Percentiles rank a stretch among this genome's conserved stretches.
Conservation (phyloP, 2,113 vertebrate genomes). For the Gymnogyps californianus region DNA sequence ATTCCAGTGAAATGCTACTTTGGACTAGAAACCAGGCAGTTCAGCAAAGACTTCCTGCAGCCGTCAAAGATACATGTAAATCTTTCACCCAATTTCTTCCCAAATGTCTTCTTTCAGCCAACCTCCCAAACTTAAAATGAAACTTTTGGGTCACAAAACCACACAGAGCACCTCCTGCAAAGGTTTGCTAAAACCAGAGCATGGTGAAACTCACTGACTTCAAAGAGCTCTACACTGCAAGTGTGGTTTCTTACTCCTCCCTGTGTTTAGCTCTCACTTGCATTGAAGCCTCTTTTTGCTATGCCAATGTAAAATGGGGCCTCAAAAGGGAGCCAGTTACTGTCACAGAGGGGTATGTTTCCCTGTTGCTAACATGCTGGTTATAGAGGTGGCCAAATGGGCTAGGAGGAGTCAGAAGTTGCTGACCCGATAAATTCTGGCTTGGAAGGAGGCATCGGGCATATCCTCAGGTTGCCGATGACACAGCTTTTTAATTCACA, state of each 20-base stretch:
- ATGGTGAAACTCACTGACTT: neutral
- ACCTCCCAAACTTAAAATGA: neutral
- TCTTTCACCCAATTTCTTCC: neutral
- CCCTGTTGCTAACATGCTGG: neutral
- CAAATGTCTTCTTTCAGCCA: neutral
- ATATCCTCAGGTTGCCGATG: neutral
- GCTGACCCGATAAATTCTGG: neutral
- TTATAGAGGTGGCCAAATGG: neutral
- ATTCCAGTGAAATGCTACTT: neutral
- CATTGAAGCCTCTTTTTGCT: neutral
- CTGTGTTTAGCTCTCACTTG: neutral
- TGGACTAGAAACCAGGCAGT: neutral
- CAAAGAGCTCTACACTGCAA: neutral
- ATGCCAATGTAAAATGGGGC: neutral
- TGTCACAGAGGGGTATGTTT: neutral
- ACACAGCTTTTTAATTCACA: neutral
- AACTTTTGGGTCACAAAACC: neutral
- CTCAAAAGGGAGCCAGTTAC: neutral
- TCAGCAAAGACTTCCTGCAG: neutral
- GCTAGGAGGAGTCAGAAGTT: neutral
- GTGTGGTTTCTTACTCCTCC: neutral
- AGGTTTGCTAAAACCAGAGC: neutral
- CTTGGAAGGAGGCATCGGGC: fast-evolving
- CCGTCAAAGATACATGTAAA: neutral
- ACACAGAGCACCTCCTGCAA: neutral